These are phyloP conservation scores for Nymphalis c-album DNA, from an alignment of 2,888 invertebrate species.

Conservation along the genomic window DNA sequence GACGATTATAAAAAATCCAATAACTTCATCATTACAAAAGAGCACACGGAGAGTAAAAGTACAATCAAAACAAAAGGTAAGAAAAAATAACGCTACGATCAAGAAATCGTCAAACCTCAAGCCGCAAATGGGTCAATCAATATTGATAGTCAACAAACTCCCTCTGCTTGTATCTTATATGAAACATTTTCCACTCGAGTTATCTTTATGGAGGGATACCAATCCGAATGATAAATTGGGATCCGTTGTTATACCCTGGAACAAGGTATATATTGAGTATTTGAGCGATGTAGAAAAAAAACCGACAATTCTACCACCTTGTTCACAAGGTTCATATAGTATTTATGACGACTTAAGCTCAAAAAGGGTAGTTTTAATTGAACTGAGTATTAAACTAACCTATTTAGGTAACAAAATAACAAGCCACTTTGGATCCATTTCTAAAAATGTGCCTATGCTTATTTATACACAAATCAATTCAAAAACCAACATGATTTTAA, in stretches of 20 bases:
- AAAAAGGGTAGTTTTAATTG: conserved; percentile 57
- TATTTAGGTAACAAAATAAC: conserved; percentile 47
- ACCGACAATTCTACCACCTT: conserved; percentile 41
- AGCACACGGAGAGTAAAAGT: conserved; percentile 39
- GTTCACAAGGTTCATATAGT: conserved; percentile 49
- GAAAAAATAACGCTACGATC: conserved; percentile 34
- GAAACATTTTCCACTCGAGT: conserved; percentile 58
- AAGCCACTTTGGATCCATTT: conserved; percentile 31
- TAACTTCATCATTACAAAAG: conserved; percentile 36
- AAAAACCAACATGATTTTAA: conserved; percentile 6
- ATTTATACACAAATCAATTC: conserved; percentile 12
- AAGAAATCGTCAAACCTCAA: conserved; percentile 40
- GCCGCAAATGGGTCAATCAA: conserved; percentile 45
- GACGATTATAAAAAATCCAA: conserved; percentile 54
- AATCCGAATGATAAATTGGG: conserved; percentile 51
- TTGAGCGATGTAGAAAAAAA: conserved; percentile 46
- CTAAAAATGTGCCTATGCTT: conserved; percentile 10
- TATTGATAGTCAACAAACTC: conserved; percentile 50
- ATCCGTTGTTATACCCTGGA: conserved; percentile 60
- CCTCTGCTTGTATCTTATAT: conserved; percentile 53
- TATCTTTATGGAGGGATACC: conserved; percentile 54
- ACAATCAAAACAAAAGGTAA: conserved; percentile 47
- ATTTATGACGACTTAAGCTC: conserved; percentile 59
- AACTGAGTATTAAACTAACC: conserved; percentile 55
- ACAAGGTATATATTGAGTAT: conserved; percentile 51